Evolutionary conservation across 2,888 invertebrate species (phyloP).

Genomic region (Lepeophtheirus nordmannii): DNA sequence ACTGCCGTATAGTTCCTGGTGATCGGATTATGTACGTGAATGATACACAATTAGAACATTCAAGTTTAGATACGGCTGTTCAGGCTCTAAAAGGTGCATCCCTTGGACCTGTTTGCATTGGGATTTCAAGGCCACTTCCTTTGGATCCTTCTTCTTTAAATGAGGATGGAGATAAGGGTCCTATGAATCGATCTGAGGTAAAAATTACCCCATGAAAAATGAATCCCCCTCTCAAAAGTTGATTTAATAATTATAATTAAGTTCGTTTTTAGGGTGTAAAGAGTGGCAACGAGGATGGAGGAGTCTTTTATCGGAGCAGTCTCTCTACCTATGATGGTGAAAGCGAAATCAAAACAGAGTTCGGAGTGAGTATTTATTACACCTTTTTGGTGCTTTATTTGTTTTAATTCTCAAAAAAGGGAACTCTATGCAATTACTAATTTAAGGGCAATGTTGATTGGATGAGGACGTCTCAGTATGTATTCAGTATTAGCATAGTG

Average conservation of each 20-base stretch:
- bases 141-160: background rate
- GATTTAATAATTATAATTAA: constrained; percentile 7
- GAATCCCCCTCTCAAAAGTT: background rate
- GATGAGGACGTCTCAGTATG: too few relatives aligned
- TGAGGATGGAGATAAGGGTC: background rate
- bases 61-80: constrained; percentile 21
- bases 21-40: constrained; percentile 24
- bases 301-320: background rate
- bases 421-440: too few relatives aligned
- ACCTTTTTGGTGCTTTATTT: too few relatives aligned
- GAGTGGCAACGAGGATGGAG: background rate
- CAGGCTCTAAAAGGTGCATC: constrained; percentile 20
- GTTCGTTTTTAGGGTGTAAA: constrained; percentile 1
- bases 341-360: constrained; percentile 20
- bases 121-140: constrained; percentile 12
- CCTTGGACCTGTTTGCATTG: constrained; percentile 17
- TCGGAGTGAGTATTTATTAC: constrained; percentile 3
- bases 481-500: too few relatives aligned
- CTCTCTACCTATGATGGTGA: background rate
- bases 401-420: too few relatives aligned
- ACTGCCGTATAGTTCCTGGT: constrained; percentile 16
- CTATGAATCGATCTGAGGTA: background rate
- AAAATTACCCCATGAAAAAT: background rate
- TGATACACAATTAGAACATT: constrained; percentile 1
- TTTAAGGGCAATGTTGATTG: too few relatives aligned